phyloP scores from a whole-genome alignment of 2,888 invertebrate species.

The Flabesymbios commensalis region DNA sequence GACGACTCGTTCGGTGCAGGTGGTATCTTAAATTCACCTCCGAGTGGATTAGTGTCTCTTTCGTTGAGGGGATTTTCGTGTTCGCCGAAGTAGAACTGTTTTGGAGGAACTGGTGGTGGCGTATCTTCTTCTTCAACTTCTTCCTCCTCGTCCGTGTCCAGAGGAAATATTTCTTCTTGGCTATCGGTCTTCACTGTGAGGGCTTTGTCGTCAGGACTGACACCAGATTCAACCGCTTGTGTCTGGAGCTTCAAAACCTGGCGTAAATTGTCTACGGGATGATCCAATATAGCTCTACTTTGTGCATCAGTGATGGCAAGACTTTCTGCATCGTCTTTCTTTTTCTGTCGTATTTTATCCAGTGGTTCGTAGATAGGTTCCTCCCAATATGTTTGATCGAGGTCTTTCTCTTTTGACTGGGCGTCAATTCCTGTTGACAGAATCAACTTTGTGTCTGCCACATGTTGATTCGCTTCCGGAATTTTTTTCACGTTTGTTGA shows the following conservation, averaged over 20 bases:
- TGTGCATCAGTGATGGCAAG: neutral
- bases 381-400: constrained; percentile 43
- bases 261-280: constrained; percentile 6
- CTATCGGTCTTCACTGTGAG: neutral
- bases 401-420: neutral
- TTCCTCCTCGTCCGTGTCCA: neutral
- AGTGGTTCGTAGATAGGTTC: constrained; percentile 47
- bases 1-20: too few species aligned
- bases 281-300: neutral
- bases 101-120: constrained; percentile 9
- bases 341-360: constrained; percentile 22
- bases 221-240: neutral
- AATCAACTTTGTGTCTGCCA: neutral
- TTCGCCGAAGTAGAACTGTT: neutral
- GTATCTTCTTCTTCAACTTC: neutral
- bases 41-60: too few species aligned
- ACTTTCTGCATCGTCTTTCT: constrained; percentile 3
- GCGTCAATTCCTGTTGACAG: neutral
- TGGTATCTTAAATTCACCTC: too few species aligned
- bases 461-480: neutral
- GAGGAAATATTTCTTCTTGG: neutral
- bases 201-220: neutral
- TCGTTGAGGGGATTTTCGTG: neutral
- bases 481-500: neutral
- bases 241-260: constrained; percentile 7